Conservation (phyloP, 1,140 invertebrate species). For the Bemisia tabaci region DNA sequence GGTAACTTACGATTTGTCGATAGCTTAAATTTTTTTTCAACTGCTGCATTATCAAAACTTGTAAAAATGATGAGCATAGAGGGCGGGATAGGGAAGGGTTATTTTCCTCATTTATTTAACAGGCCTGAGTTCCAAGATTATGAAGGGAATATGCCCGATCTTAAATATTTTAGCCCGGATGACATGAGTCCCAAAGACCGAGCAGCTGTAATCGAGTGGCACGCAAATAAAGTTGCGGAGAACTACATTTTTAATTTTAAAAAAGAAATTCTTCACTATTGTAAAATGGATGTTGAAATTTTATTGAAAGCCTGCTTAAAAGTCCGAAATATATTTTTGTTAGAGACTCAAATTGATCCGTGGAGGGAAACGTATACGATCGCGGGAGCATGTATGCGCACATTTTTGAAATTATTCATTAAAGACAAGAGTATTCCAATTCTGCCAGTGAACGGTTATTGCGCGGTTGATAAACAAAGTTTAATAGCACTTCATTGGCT, state of each 20-base stretch:
- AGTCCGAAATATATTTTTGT: slow-evolving; percentile 19
- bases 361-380: slow-evolving; percentile 11
- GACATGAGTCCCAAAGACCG: background rate
- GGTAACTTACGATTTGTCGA: background rate
- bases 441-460: slow-evolving; percentile 11
- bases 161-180: background rate
- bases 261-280: slow-evolving; percentile 19
- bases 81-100: background rate
- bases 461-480: slow-evolving; percentile 10
- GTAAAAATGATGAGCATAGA: background rate
- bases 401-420: slow-evolving; percentile 8
- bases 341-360: slow-evolving; percentile 4
- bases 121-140: background rate
- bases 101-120: background rate
- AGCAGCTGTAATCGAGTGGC: background rate
- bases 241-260: slow-evolving; percentile 16
- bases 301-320: slow-evolving; percentile 24
- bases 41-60: background rate
- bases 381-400: slow-evolving; percentile 11
- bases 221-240: background rate
- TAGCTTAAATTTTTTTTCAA: background rate
- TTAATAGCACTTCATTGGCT: slow-evolving; percentile 6
- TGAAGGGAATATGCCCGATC: background rate
- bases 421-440: slow-evolving; percentile 8
- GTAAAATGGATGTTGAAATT: slow-evolving; percentile 21